phyloP scores from a whole-genome alignment of 2,888 invertebrate genomes.

The Scaptodrosophila latifasciaeformis region DNA sequence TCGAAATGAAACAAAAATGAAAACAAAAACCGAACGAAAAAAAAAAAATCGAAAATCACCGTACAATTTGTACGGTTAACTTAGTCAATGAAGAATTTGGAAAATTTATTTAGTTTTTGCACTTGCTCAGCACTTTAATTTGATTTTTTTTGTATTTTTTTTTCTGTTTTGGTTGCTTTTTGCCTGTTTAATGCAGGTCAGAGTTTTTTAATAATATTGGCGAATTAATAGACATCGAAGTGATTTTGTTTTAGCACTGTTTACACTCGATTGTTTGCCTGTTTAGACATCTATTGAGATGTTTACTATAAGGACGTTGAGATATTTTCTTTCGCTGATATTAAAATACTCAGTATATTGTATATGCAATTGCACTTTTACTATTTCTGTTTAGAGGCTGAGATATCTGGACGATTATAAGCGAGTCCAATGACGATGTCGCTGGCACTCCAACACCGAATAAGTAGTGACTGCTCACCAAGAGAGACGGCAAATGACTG shows the following conservation, averaged over 20 bases:
- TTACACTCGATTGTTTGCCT: not conserved
- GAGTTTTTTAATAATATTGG: constrained; percentile 68
- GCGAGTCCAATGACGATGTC: constrained; percentile 9
- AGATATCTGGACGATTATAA: too few species aligned
- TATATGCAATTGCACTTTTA: constrained; percentile 41
- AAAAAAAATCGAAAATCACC: not conserved
- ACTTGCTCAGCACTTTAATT: constrained; percentile 17
- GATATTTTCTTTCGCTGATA: too few species aligned
- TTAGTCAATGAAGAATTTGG: too few species aligned
- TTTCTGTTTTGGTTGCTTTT: too few species aligned
- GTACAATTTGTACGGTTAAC: not conserved
- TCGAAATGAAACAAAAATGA: constrained; percentile 5
- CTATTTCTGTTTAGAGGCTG: constrained; percentile 23
- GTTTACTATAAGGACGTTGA: too few species aligned
- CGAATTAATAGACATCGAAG: constrained; percentile 73
- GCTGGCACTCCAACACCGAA: too few species aligned
- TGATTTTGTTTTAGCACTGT: constrained; percentile 44
- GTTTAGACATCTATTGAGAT: too few species aligned
- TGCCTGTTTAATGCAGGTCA: constrained; percentile 72
- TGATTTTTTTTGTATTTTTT: constrained; percentile 13
- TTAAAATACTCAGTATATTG: not conserved
- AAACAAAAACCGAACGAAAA: not conserved
- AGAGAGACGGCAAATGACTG: constrained; percentile 43
- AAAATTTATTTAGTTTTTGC: constrained; percentile 4
- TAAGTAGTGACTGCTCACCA: constrained; percentile 37